Evolutionary conservation across 2,113 vertebrate species (phyloP), one percentile per base, ranked within the genome.

Genomic region (Alligator sinensis): DNA sequence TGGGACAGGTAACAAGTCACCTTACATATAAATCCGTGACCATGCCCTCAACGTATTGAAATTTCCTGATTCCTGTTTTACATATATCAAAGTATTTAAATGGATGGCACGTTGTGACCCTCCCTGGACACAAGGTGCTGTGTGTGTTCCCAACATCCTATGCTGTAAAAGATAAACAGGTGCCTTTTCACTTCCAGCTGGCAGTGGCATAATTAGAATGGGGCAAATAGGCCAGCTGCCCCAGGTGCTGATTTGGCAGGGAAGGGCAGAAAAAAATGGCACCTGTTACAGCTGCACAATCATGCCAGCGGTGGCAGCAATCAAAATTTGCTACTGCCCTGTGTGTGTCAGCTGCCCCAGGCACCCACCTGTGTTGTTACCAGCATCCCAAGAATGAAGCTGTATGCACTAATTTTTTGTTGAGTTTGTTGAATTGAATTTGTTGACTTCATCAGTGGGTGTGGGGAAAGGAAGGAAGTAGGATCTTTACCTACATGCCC

Each of bases 21-120:
- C 74, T 93, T 64, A 90, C 68, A 19, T 70, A 76, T 75, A 87
- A 60, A 92, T 64, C 72, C 87, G 89, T 87, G 85, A 72, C n/a
- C n/a, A 15, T 66, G 38, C 30, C 30, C 76, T 84, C 75, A 14
- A 38, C 28, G 27, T 60, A 92, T 74, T 47, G 68, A 89, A 82
- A 84, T 55, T 91, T 38, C 77, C 70, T 87, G 34, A 85, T 57
- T 92, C 24, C 16, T 86, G 64, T 75, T 87, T 77, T 34, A 92
- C 90, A 74, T 68, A 76, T 58, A 76, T 90, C 66, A 24, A 74
- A 90, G 16, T 64, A 59, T 80, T 77, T 81, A 80, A 91, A 4
- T n/a, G 17, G 77, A 4, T 68, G 82, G 28, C 5, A 38, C 81
- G 55, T 28, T 55, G 14, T 57, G 82, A 59, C 24, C 58, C 30